phyloP scores from a whole-genome alignment of 2,888 invertebrate species.

The Pecten maximus region DNA sequence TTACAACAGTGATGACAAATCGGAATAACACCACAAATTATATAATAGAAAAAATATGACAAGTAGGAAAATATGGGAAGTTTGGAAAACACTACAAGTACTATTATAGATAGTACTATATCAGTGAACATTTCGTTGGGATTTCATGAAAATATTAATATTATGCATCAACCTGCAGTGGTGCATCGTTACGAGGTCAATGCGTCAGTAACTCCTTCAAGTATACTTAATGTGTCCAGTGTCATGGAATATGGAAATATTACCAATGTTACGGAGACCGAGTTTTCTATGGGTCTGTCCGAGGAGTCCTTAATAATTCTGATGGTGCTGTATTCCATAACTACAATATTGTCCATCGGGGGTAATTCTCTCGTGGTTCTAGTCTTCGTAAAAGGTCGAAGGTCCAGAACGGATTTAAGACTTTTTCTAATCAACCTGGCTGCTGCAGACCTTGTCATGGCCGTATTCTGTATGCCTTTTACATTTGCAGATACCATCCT shows the following conservation, averaged over 20 bases:
- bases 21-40: neutral
- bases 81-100: neutral
- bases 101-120: neutral
- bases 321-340: constrained; percentile 83
- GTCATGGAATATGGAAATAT: neutral
- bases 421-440: constrained; percentile 92
- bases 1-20: constrained; percentile 3
- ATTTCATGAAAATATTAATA: neutral
- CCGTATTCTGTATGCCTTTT: constrained; percentile 94
- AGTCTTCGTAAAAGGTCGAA: constrained; percentile 82
- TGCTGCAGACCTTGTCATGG: constrained; percentile 94
- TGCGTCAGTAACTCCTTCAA: neutral
- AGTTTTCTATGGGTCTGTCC: constrained; percentile 38
- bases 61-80: constrained; percentile 13
- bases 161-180: neutral
- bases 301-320: constrained; percentile 52
- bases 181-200: neutral
- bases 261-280: neutral
- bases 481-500: constrained; percentile 85
- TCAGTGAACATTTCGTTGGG: neutral
- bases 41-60: neutral
- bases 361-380: constrained; percentile 84
- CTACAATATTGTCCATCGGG: constrained; percentile 82
- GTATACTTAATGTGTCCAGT: neutral
- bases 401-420: constrained; percentile 80